Evolutionary conservation across 2,888 invertebrate genomes (phyloP).

Genomic region (Cryptus viduatorius): DNA sequence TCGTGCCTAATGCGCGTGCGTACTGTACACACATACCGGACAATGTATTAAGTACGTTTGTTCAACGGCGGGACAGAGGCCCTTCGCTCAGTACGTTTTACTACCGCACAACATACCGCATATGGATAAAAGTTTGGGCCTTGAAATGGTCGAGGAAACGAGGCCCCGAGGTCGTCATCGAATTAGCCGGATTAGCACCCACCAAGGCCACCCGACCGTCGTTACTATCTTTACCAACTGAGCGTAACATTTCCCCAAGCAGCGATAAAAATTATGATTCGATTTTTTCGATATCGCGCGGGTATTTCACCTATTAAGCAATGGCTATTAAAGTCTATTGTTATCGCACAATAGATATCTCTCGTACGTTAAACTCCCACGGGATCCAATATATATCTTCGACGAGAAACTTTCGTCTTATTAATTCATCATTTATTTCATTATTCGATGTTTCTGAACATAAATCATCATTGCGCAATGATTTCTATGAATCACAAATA

Average conservation of each 20-base stretch:
- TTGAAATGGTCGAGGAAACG: slow-evolving; percentile 50
- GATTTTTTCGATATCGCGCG: neutral
- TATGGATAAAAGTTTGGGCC: slow-evolving; percentile 32
- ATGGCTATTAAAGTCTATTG: neutral
- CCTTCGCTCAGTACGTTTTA: neutral
- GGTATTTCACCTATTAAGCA: slow-evolving; percentile 2
- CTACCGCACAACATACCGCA: neutral
- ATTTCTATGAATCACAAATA: neutral
- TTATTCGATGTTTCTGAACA: neutral
- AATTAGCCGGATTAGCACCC: slow-evolving; percentile 48
- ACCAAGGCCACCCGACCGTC: slow-evolving; percentile 31
- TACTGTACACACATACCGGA: slow-evolving; percentile 2
- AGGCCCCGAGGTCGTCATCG: slow-evolving; percentile 58
- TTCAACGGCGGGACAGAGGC: neutral
- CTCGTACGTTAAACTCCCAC: neutral
- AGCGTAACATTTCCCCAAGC: slow-evolving; percentile 15
- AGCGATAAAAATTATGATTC: neutral
- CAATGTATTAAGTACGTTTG: slow-evolving; percentile 16
- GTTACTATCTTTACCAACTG: slow-evolving; percentile 1
- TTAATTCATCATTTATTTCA: neutral
- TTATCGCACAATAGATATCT: neutral
- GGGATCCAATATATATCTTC: neutral
- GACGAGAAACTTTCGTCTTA: neutral
- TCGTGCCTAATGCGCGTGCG: slow-evolving; percentile 22
- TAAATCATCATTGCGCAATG: neutral